A percentile compares a stretch with the other conserved stretches of the same genome.
Evolutionary conservation across 2,113 vertebrate species (phyloP).

Genomic region (Peromyscus leucopus): DNA sequence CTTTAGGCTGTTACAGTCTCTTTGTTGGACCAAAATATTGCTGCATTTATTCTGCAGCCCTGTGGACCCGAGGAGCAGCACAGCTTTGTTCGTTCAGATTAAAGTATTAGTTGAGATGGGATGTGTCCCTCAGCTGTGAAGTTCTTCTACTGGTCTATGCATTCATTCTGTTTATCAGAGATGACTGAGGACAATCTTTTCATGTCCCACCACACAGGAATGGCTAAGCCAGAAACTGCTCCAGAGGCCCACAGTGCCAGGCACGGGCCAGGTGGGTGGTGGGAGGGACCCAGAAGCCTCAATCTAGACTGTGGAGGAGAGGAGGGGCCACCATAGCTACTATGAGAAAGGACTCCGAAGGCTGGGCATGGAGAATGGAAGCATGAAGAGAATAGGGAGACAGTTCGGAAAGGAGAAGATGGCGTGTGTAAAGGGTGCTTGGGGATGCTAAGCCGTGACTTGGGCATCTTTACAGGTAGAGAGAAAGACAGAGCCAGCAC

Average conservation of each 20-base stretch:
- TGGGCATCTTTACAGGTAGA: not conserved
- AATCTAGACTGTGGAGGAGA: not conserved
- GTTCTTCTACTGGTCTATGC: not conserved
- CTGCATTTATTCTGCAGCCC: not conserved
- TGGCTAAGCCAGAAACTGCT: not conserved
- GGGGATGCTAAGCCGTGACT: not conserved
- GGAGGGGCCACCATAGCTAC: not conserved
- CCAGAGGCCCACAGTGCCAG: not conserved
- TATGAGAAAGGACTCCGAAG: not conserved
- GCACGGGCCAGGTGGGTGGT: not conserved
- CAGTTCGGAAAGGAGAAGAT: not conserved
- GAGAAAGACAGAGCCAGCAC: not conserved
- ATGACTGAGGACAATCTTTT: not conserved
- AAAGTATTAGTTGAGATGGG: not conserved
- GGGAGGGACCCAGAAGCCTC: not conserved
- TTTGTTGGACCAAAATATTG: not conserved
- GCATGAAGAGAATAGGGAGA: no score
- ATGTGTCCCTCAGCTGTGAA: not conserved
- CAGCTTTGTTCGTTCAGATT: conserved; percentile 10
- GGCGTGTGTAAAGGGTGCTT: not conserved
- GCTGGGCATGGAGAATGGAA: not conserved
- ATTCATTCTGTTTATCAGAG: not conserved
- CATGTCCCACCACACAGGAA: not conserved
- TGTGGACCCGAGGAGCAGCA: not conserved
- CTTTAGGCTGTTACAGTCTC: not conserved